Percentiles rank a stretch among this genome's conserved stretches.
These are phyloP conservation scores for Rhimphoctona megacephalus DNA, from an alignment of 2,888 invertebrate species.

Conservation along the genomic window DNA sequence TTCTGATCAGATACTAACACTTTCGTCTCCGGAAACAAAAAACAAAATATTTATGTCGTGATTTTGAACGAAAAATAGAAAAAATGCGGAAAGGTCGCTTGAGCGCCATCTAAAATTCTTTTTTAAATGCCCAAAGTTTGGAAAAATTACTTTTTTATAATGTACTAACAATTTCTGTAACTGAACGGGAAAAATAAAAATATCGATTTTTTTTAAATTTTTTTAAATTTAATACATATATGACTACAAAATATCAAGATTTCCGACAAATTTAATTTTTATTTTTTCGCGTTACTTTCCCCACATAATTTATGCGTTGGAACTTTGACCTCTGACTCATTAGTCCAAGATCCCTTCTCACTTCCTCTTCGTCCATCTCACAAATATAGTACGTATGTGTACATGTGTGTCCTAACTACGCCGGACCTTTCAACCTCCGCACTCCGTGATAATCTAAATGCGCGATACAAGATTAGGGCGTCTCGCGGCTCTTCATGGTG, in stretches of 20 bases:
- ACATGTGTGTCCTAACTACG: constrained; percentile 24
- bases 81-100: no score
- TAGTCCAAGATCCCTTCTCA: constrained; percentile 38
- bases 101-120: no score
- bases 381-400: constrained; percentile 11
- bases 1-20: no score
- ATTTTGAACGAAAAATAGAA: no score
- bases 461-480: constrained; percentile 68
- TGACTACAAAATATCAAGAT: not conserved
- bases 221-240: no score
- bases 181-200: no score
- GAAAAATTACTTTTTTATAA: no score
- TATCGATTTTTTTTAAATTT: no score
- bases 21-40: no score
- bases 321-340: constrained; percentile 57
- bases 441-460: constrained; percentile 63
- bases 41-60: no score
- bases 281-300: constrained; percentile 20
- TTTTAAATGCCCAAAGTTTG: no score
- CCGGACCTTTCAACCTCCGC: constrained; percentile 60
- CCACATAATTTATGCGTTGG: constrained; percentile 11
- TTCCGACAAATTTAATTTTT: not conserved
- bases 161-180: no score
- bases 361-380: constrained; percentile 17
- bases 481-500: constrained; percentile 58